Conservation (phyloP, 2,113 vertebrate genomes). For the Stigmatopora argus region DNA sequence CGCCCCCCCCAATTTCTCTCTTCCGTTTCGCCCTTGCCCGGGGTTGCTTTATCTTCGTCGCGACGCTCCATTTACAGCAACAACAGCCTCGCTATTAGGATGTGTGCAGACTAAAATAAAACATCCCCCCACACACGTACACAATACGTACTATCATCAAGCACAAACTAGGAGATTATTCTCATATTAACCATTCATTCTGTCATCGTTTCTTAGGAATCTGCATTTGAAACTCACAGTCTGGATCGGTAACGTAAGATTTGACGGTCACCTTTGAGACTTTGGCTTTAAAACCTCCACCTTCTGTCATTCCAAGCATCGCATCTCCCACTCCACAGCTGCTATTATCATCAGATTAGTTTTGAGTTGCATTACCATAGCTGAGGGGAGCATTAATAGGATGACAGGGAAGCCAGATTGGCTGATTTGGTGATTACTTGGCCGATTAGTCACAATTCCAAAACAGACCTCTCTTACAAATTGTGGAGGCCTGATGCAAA, state of each 20-base stretch:
- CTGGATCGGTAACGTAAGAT: background rate
- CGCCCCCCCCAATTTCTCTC: conserved; percentile 15
- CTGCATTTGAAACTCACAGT: background rate
- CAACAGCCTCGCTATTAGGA: conserved; percentile 21
- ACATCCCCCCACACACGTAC: background rate
- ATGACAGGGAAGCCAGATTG: conserved; percentile 26
- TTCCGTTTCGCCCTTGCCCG: conserved; percentile 44
- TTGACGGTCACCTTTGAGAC: conserved; percentile 10
- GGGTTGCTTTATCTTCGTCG: conserved; percentile 33
- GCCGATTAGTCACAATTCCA: conserved; percentile 46
- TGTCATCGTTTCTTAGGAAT: background rate
- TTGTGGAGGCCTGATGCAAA: background rate
- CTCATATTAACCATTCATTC: background rate
- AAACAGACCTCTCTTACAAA: conserved; percentile 22
- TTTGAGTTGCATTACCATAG: conserved; percentile 43
- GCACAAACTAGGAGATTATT: conserved; percentile 11
- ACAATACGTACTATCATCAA: conserved; percentile 1
- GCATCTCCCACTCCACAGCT: conserved; percentile 38
- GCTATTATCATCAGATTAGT: conserved; percentile 50
- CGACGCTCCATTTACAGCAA: conserved; percentile 44
- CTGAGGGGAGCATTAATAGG: conserved; percentile 46
- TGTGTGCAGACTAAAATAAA: conserved; percentile 22
- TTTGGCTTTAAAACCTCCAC: background rate
- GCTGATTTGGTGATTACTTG: conserved; percentile 56
- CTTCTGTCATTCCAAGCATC: conserved; percentile 18